phyloP scores from a whole-genome alignment of 2,113 vertebrate genomes.

The Mugil cephalus region DNA sequence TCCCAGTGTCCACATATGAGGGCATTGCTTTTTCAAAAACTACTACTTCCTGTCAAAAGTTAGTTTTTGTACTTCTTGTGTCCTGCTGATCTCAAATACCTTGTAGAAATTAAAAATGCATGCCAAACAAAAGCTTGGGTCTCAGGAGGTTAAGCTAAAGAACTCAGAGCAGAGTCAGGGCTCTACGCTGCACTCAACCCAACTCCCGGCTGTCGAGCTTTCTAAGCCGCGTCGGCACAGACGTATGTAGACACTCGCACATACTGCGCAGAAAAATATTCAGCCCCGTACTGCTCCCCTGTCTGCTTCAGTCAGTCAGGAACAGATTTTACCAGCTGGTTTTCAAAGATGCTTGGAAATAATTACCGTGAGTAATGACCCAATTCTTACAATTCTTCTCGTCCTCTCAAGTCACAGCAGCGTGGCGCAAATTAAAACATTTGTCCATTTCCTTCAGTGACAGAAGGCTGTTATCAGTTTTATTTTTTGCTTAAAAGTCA shows the following conservation, averaged over 20 bases:
- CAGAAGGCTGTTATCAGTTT: no score
- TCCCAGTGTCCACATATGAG: no score
- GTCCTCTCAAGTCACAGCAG: neutral
- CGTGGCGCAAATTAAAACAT: neutral
- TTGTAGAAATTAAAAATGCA: no score
- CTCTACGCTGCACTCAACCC: conserved; percentile 32
- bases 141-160: neutral
- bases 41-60: no score
- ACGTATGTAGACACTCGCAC: conserved; percentile 17
- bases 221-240: conserved; percentile 31
- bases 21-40: no score
- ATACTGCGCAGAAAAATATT: conserved; percentile 8
- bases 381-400: no score
- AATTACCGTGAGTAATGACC: neutral
- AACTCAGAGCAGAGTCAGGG: neutral
- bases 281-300: neutral
- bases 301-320: neutral
- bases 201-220: conserved; percentile 45
- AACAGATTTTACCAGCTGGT: neutral
- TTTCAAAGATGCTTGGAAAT: neutral
- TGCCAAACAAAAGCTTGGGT: no score
- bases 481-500: no score
- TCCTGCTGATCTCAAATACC: no score
- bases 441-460: neutral
- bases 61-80: no score